Percentiles rank a stretch among this genome's conserved stretches.
These are phyloP conservation scores for Perizoma flavofasciatum DNA, from an alignment of 2,888 invertebrate species.

Conservation along the genomic window DNA sequence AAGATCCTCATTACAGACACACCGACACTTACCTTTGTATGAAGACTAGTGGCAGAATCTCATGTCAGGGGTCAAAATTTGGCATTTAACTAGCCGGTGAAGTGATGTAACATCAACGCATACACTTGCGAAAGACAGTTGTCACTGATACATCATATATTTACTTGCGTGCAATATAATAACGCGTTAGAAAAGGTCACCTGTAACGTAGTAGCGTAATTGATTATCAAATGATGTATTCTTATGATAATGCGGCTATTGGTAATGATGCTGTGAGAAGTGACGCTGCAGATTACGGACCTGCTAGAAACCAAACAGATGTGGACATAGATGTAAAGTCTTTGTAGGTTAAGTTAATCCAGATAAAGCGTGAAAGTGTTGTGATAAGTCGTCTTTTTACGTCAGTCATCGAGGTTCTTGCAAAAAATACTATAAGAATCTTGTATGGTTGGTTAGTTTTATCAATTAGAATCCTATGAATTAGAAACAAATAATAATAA, in stretches of 20 bases:
- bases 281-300: constrained; percentile 19
- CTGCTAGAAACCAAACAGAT: constrained; percentile 17
- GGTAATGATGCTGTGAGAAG: constrained; percentile 33
- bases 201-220: constrained; percentile 51
- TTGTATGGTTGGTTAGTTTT: too few species aligned
- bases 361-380: too few species aligned
- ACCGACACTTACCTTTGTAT: constrained; percentile 16
- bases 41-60: constrained; percentile 61
- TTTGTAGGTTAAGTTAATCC: constrained; percentile 1
- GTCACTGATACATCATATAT: constrained; percentile 63
- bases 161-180: constrained; percentile 63
- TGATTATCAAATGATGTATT: constrained; percentile 55
- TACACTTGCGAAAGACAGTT: constrained; percentile 62
- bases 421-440: too few species aligned
- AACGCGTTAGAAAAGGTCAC: constrained; percentile 63
- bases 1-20: constrained; percentile 23
- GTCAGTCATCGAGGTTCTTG: too few species aligned
- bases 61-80: constrained; percentile 76
- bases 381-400: too few species aligned
- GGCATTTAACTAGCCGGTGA: constrained; percentile 67
- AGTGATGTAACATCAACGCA: constrained; percentile 60
- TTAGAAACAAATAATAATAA: too few species aligned
- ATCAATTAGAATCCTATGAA: too few species aligned
- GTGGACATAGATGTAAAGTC: background rate
- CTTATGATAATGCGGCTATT: constrained; percentile 47